phyloP scores from a whole-genome alignment of 2,797 vertebrate genomes.

The Echiichthys vipera region DNA sequence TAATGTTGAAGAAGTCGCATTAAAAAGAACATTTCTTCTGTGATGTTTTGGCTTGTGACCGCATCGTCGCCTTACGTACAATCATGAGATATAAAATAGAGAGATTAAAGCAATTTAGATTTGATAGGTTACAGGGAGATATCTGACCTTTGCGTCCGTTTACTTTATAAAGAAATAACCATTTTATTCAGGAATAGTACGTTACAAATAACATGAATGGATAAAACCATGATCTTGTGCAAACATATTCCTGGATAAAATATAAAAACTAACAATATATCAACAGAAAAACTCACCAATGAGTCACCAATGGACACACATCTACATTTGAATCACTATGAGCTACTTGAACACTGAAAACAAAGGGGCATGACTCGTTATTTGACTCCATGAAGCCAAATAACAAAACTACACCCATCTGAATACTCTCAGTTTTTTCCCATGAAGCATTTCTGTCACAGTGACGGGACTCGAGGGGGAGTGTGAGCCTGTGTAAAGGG shows the following conservation, averaged over 20 bases:
- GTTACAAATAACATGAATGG: too few relatives aligned
- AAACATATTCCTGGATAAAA: neutral
- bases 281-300: neutral
- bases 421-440: constrained; percentile 1
- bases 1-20: neutral
- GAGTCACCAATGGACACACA: neutral
- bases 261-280: neutral
- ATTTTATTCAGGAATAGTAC: too few relatives aligned
- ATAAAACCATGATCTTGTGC: neutral
- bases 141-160: too few relatives aligned
- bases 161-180: too few relatives aligned
- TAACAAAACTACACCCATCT: constrained; percentile 24
- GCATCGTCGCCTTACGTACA: too few relatives aligned
- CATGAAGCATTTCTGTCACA: neutral
- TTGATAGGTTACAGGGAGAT: too few relatives aligned
- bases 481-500: neutral
- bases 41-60: neutral
- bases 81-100: neutral
- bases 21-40: neutral
- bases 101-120: too few relatives aligned
- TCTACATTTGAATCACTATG: neutral
- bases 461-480: neutral
- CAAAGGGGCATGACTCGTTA: constrained; percentile 20
- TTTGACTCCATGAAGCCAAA: constrained; percentile 66
- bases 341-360: neutral